Conservation (phyloP, 1,140 invertebrate species). For the Temnothorax nylanderi region DNA sequence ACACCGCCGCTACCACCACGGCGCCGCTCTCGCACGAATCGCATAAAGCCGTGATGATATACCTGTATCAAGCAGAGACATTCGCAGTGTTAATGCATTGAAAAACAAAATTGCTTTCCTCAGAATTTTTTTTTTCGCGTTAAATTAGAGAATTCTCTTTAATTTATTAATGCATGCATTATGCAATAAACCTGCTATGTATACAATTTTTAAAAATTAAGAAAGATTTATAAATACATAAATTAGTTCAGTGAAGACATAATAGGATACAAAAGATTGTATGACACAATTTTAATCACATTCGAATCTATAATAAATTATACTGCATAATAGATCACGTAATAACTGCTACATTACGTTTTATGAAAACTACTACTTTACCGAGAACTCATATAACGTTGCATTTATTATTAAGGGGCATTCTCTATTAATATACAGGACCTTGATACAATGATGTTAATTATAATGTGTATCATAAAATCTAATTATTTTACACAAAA, state of each 20-base stretch:
- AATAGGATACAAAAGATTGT: neutral
- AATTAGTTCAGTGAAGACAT: neutral
- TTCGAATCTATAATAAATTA: neutral
- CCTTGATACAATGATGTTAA: too few relatives aligned
- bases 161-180: neutral
- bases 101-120: neutral
- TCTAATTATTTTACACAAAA: too few relatives aligned
- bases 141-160: neutral
- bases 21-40: conserved; percentile 90
- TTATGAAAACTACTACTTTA: neutral
- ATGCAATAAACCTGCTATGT: neutral
- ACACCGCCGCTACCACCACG: conserved; percentile 93
- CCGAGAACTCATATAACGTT: neutral
- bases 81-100: neutral
- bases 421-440: too few relatives aligned
- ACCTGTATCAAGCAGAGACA: conserved; percentile 87
- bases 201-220: neutral
- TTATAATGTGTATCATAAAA: too few relatives aligned
- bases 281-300: neutral
- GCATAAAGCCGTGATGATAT: conserved; percentile 92
- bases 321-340: neutral
- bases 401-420: too few relatives aligned
- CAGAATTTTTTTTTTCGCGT: neutral
- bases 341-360: neutral
- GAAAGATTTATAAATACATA: neutral